phyloP scores from a whole-genome alignment of 1,140 invertebrate species.

The Venturia canescens region DNA sequence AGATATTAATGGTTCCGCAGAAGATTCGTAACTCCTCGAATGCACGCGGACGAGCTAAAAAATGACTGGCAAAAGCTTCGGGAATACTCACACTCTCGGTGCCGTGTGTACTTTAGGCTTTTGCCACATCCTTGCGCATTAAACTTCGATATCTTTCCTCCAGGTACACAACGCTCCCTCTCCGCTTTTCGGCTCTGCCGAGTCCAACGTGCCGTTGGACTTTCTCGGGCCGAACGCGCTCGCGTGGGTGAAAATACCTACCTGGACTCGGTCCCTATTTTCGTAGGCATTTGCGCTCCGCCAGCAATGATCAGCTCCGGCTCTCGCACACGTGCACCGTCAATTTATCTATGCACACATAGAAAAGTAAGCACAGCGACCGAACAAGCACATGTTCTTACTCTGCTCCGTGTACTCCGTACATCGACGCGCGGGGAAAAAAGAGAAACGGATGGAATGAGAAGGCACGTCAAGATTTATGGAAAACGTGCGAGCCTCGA shows the following conservation, averaged over 20 bases:
- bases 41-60: background rate
- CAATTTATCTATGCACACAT: background rate
- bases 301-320: background rate
- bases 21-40: conserved; percentile 41
- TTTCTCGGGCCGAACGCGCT: background rate
- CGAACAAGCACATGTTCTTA: conserved; percentile 10
- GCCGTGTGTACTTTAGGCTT: background rate
- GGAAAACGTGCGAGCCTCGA: conserved; percentile 13
- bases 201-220: background rate
- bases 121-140: conserved; percentile 2
- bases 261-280: conserved; percentile 15
- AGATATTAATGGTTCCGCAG: conserved; percentile 65
- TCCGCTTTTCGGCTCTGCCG: background rate
- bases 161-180: conserved; percentile 22
- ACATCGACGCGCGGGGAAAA: background rate
- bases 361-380: background rate
- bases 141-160: background rate
- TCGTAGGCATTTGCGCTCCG: background rate
- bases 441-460: background rate
- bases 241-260: conserved; percentile 39
- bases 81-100: background rate
- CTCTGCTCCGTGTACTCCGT: background rate
- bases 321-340: background rate
- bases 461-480: conserved; percentile 1
- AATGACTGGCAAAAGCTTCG: conserved; percentile 3